phyloP scores from a whole-genome alignment of 2,797 vertebrate genomes.

The Valencia hispanica region DNA sequence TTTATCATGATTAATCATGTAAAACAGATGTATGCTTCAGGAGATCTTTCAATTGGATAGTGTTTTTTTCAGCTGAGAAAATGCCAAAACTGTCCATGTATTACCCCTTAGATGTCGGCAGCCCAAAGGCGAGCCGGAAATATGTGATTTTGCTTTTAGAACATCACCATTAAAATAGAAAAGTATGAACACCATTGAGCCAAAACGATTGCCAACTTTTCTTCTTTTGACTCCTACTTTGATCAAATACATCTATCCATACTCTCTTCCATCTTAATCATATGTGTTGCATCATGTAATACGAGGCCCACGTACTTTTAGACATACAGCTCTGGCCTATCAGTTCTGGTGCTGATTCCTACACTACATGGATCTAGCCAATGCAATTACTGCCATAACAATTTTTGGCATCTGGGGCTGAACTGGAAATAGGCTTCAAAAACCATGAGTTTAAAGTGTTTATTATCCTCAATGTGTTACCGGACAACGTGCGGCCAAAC shows the following conservation, averaged over 20 bases:
- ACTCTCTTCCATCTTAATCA: background rate
- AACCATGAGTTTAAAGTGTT: background rate
- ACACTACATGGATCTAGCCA: background rate
- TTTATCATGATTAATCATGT: slow-evolving; percentile 44
- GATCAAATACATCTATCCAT: background rate
- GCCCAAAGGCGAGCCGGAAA: too few relatives aligned
- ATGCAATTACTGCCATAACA: background rate
- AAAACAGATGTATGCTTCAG: slow-evolving; percentile 43
- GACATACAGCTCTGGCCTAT: background rate
- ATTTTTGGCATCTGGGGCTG: background rate
- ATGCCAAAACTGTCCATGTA: slow-evolving; percentile 45
- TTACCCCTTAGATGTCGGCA: slow-evolving; percentile 11
- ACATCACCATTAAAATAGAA: background rate
- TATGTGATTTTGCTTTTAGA: background rate
- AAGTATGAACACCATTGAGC: background rate
- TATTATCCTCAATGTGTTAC: background rate
- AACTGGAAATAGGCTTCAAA: background rate
- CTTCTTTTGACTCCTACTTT: background rate
- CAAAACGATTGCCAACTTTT: background rate
- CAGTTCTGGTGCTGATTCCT: background rate
- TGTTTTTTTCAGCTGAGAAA: slow-evolving; percentile 47
- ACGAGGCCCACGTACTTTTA: background rate
- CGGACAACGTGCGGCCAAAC: background rate
- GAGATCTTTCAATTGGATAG: slow-evolving; percentile 28
- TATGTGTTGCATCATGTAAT: background rate